Base-by-base conservation (phyloP, 2,113 vertebrate genomes). In the Gymnogyps californianus region DNA sequence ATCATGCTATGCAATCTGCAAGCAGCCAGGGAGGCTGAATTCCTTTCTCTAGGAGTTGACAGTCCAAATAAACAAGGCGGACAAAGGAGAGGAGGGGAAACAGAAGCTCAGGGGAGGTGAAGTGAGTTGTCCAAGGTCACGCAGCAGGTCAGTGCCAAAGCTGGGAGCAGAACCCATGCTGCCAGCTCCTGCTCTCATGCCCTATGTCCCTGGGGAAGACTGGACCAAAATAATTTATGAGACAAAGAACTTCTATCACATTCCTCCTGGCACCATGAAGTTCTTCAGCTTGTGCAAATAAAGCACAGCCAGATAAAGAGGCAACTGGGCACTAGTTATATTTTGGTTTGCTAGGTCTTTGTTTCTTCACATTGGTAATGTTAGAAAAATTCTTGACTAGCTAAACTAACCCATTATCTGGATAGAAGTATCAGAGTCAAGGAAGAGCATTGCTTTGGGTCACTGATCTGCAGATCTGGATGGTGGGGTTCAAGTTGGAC, bases 41-140 rank as follows among this genome's bases (percentile, higher is more conserved):
- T 95, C 95, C 70, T 95, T 95, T 95, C 91, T 91, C 84, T 80
- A 90, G 87, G 75, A 97, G 91, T 90, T 96, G 96, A 95, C 96
- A 94, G 91, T 96, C 89, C 84, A 96, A 97, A 97, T 95, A 97
- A 97, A 97, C 95, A 97, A 95, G 91, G n/a, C 91, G 96, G 94
- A 97, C 95, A 97, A 97, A 97, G 64, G 67, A 94, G 51, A 94
- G 54, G 84, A 96, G 89, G 84, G 87, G 91, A 97, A 97, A 97
- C 95, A 96, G 94, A 97, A 97, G 97, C 93, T 95, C 84, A 96
- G 55, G 52, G 96, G 96, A 97, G 94, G 89, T 97, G 94, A 94
- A 93, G 89, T 91, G 87, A 96, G 78, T 93, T 96, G 95, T 95
- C 93, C 91, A 94, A 97, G 96, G 95, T 97, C 94, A 96, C 1